Evolutionary conservation across 2,888 invertebrate genomes (phyloP).

Genomic region (Ischnura elegans): DNA sequence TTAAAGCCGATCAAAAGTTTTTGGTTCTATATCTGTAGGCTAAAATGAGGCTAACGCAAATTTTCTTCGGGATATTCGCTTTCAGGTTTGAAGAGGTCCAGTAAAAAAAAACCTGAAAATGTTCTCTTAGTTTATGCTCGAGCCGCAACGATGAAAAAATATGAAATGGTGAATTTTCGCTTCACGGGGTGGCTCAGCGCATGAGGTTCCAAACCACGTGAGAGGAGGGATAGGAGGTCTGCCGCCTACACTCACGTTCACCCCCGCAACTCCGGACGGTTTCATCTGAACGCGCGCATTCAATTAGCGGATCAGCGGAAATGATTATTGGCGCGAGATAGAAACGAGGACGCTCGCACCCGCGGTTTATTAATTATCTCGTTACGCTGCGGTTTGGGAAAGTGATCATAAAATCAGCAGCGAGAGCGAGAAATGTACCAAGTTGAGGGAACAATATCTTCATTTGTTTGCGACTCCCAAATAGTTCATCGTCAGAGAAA

Average conservation of each 20-base stretch:
- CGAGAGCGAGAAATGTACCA: not conserved
- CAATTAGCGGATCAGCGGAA: slow-evolving; percentile 4
- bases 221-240: no score
- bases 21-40: no score
- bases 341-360: not conserved
- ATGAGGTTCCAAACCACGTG: no score
- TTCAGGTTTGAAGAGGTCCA: no score
- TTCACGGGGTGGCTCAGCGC: no score
- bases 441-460: not conserved
- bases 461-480: not conserved
- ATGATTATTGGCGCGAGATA: not conserved
- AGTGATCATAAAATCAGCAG: not conserved
- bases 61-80: no score
- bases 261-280: not conserved
- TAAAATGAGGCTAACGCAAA: no score
- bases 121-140: no score
- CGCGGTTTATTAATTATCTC: slow-evolving; percentile 4
- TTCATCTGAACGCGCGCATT: not conserved
- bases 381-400: not conserved
- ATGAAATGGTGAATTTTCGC: no score
- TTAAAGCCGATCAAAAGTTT: no score
- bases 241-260: not conserved
- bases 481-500: not conserved
- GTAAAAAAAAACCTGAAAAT: no score
- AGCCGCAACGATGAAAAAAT: no score